Percentiles rank a stretch among this genome's conserved stretches.
Evolutionary conservation across 1,140 invertebrate species (phyloP).

Genomic region (Bactericera cockerelli): DNA sequence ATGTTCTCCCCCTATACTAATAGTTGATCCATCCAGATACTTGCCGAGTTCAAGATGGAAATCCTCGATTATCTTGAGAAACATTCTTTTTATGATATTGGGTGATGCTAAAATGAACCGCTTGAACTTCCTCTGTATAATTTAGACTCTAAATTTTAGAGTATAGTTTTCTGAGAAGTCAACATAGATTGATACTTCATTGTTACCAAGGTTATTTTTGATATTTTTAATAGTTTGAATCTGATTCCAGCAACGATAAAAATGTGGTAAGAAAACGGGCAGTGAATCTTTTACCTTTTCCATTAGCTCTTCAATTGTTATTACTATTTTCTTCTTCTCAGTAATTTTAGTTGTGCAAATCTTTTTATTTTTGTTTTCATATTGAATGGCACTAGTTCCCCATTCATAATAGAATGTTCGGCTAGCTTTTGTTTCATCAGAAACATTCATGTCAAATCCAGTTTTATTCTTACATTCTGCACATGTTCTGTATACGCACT

Average conservation of each 20-base stretch:
- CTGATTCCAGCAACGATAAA: neutral
- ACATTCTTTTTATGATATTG: no score
- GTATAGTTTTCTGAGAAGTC: neutral
- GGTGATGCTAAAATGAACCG: neutral
- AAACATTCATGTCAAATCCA: neutral
- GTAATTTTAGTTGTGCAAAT: neutral
- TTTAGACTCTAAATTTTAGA: no score
- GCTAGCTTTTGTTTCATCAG: neutral
- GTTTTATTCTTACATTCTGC: neutral
- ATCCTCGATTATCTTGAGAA: no score
- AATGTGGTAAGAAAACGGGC: neutral
- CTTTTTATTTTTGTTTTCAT: neutral
- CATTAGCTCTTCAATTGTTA: neutral
- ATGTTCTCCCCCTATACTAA: no score
- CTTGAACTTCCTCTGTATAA: neutral
- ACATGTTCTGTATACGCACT: neutral
- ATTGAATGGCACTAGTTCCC: neutral
- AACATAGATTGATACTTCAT: neutral
- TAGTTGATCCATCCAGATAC: no score
- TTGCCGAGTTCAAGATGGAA: no score
- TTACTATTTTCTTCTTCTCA: neutral
- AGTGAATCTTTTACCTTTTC: neutral
- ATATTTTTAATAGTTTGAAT: neutral
- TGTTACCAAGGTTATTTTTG: neutral
- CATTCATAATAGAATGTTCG: neutral